Evolutionary conservation across 2,797 vertebrate species (phyloP).

Genomic region (Poecilia wingei): DNA sequence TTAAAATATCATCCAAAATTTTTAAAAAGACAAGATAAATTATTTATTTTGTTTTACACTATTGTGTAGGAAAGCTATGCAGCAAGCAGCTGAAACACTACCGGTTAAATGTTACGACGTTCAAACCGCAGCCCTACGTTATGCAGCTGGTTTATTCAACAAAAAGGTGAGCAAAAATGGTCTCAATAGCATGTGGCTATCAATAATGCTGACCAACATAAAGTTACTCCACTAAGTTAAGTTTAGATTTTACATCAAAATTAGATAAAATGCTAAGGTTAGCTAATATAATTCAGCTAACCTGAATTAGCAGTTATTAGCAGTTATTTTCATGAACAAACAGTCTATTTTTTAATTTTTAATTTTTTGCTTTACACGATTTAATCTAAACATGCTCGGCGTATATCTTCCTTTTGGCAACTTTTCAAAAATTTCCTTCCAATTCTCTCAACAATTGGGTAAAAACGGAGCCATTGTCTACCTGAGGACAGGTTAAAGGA

Average conservation of each 20-base stretch:
- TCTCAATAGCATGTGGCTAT: too few species aligned
- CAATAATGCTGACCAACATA: background rate
- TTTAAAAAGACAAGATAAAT: too few species aligned
- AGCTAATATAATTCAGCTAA: background rate
- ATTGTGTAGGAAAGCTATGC: too few species aligned
- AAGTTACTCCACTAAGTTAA: background rate
- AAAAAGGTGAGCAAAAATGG: too few species aligned
- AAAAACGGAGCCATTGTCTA: slow-evolving; percentile 8
- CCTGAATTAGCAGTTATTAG: too few species aligned
- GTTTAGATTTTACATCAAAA: background rate
- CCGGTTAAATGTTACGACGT: too few species aligned
- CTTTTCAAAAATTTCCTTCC: background rate
- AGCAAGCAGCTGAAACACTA: too few species aligned
- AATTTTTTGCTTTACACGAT: too few species aligned
- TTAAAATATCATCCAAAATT: too few species aligned
- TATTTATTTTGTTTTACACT: too few species aligned
- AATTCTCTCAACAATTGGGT: background rate
- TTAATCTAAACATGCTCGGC: background rate
- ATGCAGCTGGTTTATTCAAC: too few species aligned
- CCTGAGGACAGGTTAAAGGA: slow-evolving; percentile 14
- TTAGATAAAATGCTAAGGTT: background rate
- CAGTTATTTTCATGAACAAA: background rate
- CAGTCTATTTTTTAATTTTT: background rate
- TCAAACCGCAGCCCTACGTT: too few species aligned
- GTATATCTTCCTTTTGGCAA: background rate